Percentiles rank a stretch among this genome's conserved stretches.
Conservation (phyloP, 1,140 invertebrate species). For the Nomia melanderi region DNA sequence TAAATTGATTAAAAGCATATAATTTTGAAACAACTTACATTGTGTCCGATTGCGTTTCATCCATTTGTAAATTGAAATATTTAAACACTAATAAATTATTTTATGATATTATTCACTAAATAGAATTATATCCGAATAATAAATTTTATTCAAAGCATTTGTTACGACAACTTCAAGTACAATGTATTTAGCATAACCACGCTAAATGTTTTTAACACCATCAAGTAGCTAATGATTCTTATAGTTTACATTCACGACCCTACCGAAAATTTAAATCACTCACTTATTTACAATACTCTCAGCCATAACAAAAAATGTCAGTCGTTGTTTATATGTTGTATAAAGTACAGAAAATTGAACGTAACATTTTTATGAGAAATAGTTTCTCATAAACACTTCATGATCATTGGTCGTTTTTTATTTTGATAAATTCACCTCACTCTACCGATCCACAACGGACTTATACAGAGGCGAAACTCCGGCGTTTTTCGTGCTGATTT, state of each 20-base stretch:
- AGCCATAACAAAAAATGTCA: not conserved
- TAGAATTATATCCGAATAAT: not conserved
- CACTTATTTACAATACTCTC: not conserved
- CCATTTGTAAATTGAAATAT: conserved; percentile 42
- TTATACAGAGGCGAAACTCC: too few species aligned
- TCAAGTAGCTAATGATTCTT: not conserved
- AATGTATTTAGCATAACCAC: not conserved
- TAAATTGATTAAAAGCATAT: not conserved
- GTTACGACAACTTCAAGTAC: not conserved
- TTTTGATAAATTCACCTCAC: not conserved
- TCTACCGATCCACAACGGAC: too few species aligned
- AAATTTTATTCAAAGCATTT: not conserved
- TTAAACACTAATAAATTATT: not conserved
- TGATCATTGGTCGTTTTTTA: not conserved
- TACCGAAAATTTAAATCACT: not conserved
- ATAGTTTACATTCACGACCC: not conserved
- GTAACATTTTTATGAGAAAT: not conserved
- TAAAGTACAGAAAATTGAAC: not conserved
- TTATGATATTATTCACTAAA: not conserved
- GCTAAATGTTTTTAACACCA: not conserved
- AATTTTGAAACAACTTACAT: conserved; percentile 33
- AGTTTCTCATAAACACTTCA: not conserved
- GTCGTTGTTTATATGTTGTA: not conserved
- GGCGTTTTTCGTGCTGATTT: too few species aligned
- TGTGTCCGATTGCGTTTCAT: conserved; percentile 30